Evolutionary conservation across 2,113 vertebrate genomes (phyloP).

Genomic region (Guaruba guarouba): DNA sequence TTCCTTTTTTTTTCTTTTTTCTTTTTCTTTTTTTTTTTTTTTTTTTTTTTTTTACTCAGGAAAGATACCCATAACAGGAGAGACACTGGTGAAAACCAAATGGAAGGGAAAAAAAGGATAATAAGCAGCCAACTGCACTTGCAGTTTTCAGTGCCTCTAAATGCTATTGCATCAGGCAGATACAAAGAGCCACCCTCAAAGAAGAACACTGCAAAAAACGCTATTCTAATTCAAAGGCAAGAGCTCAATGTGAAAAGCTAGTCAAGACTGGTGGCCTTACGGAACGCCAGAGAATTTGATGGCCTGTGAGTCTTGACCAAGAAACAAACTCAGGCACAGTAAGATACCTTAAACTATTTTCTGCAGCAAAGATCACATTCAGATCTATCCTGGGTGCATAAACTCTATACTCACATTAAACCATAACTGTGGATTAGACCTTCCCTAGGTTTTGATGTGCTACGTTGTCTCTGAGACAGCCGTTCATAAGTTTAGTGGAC

Average conservation of each 20-base stretch:
- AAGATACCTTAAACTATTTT: background rate
- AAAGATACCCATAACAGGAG: background rate
- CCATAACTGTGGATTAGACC: background rate
- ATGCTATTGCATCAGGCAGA: background rate
- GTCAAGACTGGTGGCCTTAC: background rate
- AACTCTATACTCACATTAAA: background rate
- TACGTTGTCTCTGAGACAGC: background rate
- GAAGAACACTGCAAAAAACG: fast-evolving
- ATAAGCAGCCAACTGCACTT: background rate
- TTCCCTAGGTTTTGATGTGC: background rate
- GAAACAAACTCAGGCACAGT: background rate
- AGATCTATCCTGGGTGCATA: background rate
- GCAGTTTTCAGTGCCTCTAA: background rate
- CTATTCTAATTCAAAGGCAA: background rate
- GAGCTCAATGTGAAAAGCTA: background rate
- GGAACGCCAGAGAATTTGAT: fast-evolving
- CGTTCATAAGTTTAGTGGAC: background rate
- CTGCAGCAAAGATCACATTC: background rate
- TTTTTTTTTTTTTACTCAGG: background rate
- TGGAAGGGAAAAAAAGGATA: background rate
- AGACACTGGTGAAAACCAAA: background rate
- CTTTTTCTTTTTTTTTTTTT: too few species aligned
- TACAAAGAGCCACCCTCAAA: background rate
- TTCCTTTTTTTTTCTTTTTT: fast-evolving
- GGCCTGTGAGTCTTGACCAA: background rate